phyloP scores from a whole-genome alignment of 2,888 invertebrate species.

The Thera britannica region DNA sequence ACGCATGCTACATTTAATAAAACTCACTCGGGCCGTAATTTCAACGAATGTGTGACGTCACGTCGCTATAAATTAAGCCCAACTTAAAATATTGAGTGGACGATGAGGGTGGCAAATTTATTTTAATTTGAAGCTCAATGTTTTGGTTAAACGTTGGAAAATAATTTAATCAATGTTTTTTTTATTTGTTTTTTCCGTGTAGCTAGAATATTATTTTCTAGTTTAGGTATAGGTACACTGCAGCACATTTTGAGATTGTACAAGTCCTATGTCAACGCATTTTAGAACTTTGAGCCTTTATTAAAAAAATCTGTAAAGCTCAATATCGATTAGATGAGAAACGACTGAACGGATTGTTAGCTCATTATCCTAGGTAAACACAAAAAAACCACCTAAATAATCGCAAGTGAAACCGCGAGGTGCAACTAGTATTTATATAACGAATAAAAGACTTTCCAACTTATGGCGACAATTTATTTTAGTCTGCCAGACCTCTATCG shows the following conservation, averaged over 20 bases:
- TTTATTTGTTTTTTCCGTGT: background rate
- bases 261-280: no score
- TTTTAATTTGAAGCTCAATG: conserved; percentile 11
- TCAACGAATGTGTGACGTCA: conserved; percentile 65
- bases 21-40: conserved; percentile 66
- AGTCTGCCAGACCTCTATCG: conserved; percentile 45
- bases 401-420: background rate
- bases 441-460: conserved; percentile 19
- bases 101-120: conserved; percentile 40
- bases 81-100: conserved; percentile 64
- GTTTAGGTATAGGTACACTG: no score
- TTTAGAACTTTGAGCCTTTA: no score
- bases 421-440: background rate
- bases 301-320: no score
- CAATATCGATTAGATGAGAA: no score
- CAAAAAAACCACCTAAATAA: background rate
- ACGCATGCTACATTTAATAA: conserved; percentile 73
- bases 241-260: no score
- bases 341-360: no score
- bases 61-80: conserved; percentile 69
- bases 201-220: no score
- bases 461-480: conserved; percentile 45
- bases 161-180: background rate
- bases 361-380: no score
- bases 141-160: conserved; percentile 2